Percentiles rank a stretch among this genome's conserved stretches.
Evolutionary conservation across 1,140 invertebrate species (phyloP).

Genomic region (Plutomurus gul): DNA sequence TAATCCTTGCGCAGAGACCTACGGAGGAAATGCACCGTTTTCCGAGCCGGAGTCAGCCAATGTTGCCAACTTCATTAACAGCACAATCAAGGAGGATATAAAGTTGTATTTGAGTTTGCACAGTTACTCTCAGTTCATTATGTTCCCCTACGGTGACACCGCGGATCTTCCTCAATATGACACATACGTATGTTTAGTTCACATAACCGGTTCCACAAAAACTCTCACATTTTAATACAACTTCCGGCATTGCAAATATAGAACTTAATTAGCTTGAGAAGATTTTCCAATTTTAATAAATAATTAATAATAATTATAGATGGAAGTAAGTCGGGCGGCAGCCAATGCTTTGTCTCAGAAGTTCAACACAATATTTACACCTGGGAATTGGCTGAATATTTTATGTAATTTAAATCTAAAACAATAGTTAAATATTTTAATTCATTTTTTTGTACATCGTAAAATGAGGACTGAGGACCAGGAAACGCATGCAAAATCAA

Average conservation of each 20-base stretch:
- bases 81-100: slow-evolving; percentile 30
- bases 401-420: slow-evolving; percentile 62
- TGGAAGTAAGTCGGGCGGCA: slow-evolving; percentile 65
- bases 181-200: slow-evolving; percentile 61
- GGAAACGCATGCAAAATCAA: too few species aligned
- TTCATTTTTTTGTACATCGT: too few species aligned
- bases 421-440: too few species aligned
- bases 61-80: slow-evolving; percentile 24
- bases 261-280: neutral
- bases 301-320: slow-evolving; percentile 55
- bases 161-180: slow-evolving; percentile 62
- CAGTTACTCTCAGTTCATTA: slow-evolving; percentile 64
- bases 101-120: slow-evolving; percentile 57
- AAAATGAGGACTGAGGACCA: too few species aligned
- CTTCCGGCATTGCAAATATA: too few species aligned
- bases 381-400: slow-evolving; percentile 64
- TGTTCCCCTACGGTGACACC: slow-evolving; percentile 63
- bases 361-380: slow-evolving; percentile 68
- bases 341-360: slow-evolving; percentile 63
- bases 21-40: slow-evolving; percentile 69
- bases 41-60: slow-evolving; percentile 74
- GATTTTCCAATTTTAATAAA: too few species aligned
- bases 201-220: too few species aligned
- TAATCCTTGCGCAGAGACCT: slow-evolving; percentile 71
- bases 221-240: too few species aligned